These are phyloP conservation scores for Hirtodrosophila histrioides DNA, from an alignment of 2,888 invertebrate genomes.

Conservation along the genomic window DNA sequence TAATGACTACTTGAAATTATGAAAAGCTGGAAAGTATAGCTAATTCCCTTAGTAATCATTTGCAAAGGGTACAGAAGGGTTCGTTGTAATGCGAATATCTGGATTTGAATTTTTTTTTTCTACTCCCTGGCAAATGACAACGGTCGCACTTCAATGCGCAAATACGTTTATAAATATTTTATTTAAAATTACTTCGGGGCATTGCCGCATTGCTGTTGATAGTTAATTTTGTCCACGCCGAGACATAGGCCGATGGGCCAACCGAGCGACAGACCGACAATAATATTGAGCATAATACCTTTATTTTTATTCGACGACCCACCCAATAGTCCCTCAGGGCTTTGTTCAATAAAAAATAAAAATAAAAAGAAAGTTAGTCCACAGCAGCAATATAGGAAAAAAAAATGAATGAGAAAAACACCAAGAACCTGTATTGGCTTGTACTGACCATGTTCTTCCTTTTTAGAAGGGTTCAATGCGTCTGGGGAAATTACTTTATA, in stretches of 20 bases:
- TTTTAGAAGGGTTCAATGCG: slow-evolving; percentile 72
- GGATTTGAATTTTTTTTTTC: slow-evolving; percentile 9
- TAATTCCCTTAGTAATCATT: slow-evolving; percentile 20
- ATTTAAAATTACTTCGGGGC: slow-evolving; percentile 79
- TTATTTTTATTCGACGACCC: slow-evolving; percentile 72
- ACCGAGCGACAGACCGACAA: slow-evolving; percentile 50
- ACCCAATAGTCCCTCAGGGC: slow-evolving; percentile 73
- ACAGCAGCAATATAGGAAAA: slow-evolving; percentile 12
- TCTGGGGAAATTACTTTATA: slow-evolving; percentile 77
- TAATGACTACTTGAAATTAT: slow-evolving; percentile 1
- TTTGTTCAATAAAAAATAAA: slow-evolving; percentile 74
- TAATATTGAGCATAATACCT: slow-evolving; percentile 81
- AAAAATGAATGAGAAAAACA: slow-evolving; percentile 15
- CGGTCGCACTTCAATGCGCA: slow-evolving; percentile 71
- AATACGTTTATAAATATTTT: slow-evolving; percentile 80
- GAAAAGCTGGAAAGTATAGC: not conserved
- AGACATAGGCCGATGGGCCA: slow-evolving; percentile 31
- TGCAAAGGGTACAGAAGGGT: slow-evolving; percentile 23
- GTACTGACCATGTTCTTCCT: slow-evolving; percentile 58
- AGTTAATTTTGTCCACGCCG: slow-evolving; percentile 73
- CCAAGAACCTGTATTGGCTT: slow-evolving; percentile 32
- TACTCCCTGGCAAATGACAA: slow-evolving; percentile 56
- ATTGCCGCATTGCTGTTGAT: slow-evolving; percentile 67
- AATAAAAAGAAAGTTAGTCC: slow-evolving; percentile 25
- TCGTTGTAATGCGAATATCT: slow-evolving; percentile 29